Evolutionary conservation across 2,797 vertebrate genomes (phyloP), one percentile per base, ranked within the genome.

Genomic region (Enteromius afrohamiltoni): DNA sequence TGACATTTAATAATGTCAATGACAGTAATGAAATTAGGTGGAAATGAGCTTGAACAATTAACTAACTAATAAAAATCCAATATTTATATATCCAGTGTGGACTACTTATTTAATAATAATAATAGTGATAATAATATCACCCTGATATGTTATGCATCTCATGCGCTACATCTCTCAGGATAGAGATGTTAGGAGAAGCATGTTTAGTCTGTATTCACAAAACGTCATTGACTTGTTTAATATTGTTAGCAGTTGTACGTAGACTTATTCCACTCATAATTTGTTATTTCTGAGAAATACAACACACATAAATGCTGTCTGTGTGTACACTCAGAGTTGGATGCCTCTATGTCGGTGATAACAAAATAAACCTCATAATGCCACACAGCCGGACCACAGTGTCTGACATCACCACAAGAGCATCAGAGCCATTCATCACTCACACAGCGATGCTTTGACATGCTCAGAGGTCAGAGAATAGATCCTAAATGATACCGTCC

Each of bases 281-380:
- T 69, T 64, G 60, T 79, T 64, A 31, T 78, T 64, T 51, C 26
- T 53, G 70, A 74, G 47, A 67, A 79, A 19, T 6, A 31, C 37
- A 62, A 47, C 76, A 64, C 23, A 64, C 60, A 21, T 13, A 34
- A 26, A 34, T 51, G 62, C 11, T 55, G 73, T 34, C 34, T 83
- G 42, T 73, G 37, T 83, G 67, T 83, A 51, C 40, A n/a, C 53
- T 60, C 26, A 26, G 70, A n/a, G 14, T 23, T 31, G 5, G 53
- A 69, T 82, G 74, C 71, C 82, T 81, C 79, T 77, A 67, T 80
- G 73, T 45, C 40, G 42, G 45, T 14, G 83, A 86, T 84, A 79
- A 83, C 76, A 87, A 85, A 87, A 82, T 67, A 82, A 88, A 86
- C 69, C 51, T 68, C 78, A 68, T 83, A 83, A 80, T 83, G 55